Base-by-base conservation (phyloP, 2,113 vertebrate genomes). In the Mesembrinibis cayennensis region DNA sequence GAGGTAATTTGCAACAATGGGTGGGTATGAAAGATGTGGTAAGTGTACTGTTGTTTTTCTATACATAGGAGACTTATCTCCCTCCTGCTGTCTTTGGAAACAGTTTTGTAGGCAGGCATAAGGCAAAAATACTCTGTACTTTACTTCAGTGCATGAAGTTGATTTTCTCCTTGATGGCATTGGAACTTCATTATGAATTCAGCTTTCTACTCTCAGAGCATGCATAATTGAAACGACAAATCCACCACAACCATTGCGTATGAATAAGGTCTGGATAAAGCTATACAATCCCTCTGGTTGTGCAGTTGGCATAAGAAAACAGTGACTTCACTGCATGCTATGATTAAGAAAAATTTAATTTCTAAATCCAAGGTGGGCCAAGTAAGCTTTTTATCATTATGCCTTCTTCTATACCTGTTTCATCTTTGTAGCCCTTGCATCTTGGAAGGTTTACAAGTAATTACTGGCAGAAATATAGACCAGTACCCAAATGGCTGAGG, bases 111-210 rank as follows among this genome's bases (percentile, higher is more conserved):
- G 66, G 45, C 32, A 77, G 21, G 29, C 18, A 25, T 58, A 77
- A 61, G 49, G 49, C 36, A 93, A 90, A 95, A 96, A 58, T 53
- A 29, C 66, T 87, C 38, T 63, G 9, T 81, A 49, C 36, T 17
- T 96, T 82, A 59, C 62, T 72, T 90, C 78, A 93, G 58, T 21
- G 34, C 23, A 61, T 62, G 34, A 80, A 88, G 59, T 62, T 82
- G 82, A 88, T 95, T 91, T 96, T 96, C 67, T 94, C 50, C 85
- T 90, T 86, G 67, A 95, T 94, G 82, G 42, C 78, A 83, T 80
- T 92, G 85, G n/a, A 88, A 93, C 42, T 86, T 82, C 66, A 85
- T 96, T 93, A 93, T 73, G 67, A 92, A 94, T 97, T 95, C 95
- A 90, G 45, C 49, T 95, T 85, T 83, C 40, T 88, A 61, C 67